Evolutionary conservation across 2,888 invertebrate genomes (phyloP).

Genomic region (Xylota segnis): DNA sequence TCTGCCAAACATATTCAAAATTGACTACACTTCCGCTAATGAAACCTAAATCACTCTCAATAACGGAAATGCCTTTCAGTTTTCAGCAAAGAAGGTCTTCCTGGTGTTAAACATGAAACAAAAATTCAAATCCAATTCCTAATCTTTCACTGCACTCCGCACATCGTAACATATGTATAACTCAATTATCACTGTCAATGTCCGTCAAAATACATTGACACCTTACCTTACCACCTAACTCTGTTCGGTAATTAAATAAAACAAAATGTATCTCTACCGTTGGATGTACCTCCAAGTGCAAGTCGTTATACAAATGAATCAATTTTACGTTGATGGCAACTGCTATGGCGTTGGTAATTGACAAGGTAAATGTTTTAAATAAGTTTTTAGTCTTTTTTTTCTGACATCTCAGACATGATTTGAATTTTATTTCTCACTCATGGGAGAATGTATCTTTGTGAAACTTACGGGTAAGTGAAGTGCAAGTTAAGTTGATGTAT

Average conservation of each 20-base stretch:
- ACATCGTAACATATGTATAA: conserved; percentile 9
- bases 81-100: neutral
- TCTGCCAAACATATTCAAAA: neutral
- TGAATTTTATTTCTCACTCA: neutral
- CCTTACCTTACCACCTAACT: no score
- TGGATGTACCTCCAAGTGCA: neutral
- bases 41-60: neutral
- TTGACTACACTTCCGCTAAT: neutral
- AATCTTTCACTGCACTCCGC: neutral
- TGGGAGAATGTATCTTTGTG: neutral
- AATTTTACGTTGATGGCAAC: neutral
- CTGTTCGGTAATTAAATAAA: neutral
- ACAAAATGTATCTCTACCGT: neutral
- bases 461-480: neutral
- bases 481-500: neutral
- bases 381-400: neutral
- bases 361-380: neutral
- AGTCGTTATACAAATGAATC: neutral
- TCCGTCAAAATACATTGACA: conserved; percentile 11
- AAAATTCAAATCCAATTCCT: neutral
- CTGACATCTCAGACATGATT: neutral
- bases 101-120: neutral
- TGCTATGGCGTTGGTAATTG: neutral
- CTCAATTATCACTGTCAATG: conserved; percentile 14
- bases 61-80: neutral